These are phyloP conservation scores for Phodopus roborovskii DNA, from an alignment of 2,113 vertebrate genomes.

Conservation along the genomic window DNA sequence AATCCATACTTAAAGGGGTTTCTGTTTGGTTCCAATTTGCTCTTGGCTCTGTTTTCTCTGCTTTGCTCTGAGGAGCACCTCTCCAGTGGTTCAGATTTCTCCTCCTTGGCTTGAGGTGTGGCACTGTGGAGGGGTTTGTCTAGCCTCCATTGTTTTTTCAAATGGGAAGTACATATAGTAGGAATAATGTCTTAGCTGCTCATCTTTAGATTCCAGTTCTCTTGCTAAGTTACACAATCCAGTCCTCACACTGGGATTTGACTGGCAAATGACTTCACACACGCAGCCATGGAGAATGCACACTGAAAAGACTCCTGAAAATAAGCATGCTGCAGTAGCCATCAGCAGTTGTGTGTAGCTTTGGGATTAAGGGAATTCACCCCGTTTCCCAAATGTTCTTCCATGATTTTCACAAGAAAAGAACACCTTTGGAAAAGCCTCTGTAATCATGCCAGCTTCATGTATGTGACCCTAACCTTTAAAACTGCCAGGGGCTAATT, in stretches of 20 bases:
- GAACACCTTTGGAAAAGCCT: background rate
- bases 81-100: background rate
- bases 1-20: background rate
- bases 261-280: background rate
- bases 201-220: background rate
- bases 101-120: background rate
- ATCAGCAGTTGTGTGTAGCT: background rate
- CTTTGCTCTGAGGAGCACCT: background rate
- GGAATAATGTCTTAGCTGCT: background rate
- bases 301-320: background rate
- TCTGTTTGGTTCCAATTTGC: background rate
- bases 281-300: background rate
- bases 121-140: background rate
- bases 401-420: slow-evolving; percentile 1
- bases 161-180: background rate
- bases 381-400: slow-evolving; percentile 18
- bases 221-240: background rate
- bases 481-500: background rate
- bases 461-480: background rate
- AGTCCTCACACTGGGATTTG: background rate
- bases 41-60: accelerated
- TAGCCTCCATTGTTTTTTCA: slow-evolving; percentile 28
- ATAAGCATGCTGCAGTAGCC: background rate
- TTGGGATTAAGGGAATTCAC: background rate
- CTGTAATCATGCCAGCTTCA: background rate